A percentile compares a stretch with the other conserved stretches of the same genome.
These are phyloP conservation scores for Apodemus sylvaticus DNA, from an alignment of 2,113 vertebrate genomes.

Conservation along the genomic window DNA sequence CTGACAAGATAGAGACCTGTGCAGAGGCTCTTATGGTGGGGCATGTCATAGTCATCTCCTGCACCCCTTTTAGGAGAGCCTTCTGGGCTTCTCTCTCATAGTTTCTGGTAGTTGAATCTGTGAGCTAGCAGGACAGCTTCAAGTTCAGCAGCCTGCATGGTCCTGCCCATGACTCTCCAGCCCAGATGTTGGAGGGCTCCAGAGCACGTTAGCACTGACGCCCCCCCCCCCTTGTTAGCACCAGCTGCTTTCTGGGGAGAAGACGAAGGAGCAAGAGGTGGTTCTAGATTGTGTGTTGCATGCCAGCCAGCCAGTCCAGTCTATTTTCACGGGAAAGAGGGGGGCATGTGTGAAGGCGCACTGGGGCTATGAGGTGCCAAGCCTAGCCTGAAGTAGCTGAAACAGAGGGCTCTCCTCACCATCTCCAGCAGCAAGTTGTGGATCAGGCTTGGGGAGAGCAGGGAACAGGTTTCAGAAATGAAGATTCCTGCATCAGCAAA, in stretches of 20 bases:
- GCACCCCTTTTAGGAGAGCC: neutral
- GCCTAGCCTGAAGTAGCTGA: neutral
- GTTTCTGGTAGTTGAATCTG: neutral
- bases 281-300: neutral
- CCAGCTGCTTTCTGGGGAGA: neutral
- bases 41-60: rapidly evolving
- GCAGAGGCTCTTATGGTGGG: too few relatives aligned
- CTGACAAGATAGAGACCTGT: neutral
- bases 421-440: neutral
- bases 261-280: neutral
- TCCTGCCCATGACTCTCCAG: neutral
- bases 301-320: neutral
- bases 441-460: neutral
- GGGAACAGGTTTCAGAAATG: neutral
- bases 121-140: too few relatives aligned
- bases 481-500: neutral
- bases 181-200: neutral
- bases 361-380: too few relatives aligned
- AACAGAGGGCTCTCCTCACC: neutral
- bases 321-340: neutral
- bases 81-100: neutral
- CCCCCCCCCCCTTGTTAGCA: neutral
- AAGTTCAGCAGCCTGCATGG: neutral
- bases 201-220: neutral
- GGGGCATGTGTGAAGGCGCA: neutral